Conservation (phyloP, 2,113 vertebrate genomes). For the Sphyrna mokarran region DNA sequence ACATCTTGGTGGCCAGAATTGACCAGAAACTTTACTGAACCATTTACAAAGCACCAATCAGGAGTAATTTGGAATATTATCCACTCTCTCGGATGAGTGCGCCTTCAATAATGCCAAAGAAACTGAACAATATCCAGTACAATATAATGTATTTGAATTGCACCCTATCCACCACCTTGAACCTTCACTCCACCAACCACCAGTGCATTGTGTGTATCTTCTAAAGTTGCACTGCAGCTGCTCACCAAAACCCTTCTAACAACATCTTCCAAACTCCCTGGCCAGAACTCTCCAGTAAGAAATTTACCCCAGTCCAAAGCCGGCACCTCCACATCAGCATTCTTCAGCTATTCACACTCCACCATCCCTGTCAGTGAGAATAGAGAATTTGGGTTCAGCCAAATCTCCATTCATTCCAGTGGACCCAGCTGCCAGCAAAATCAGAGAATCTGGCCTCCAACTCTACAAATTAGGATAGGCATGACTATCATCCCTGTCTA, state of each 20-base stretch:
- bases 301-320: too few species aligned
- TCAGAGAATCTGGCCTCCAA: too few species aligned
- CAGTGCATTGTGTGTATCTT: not conserved
- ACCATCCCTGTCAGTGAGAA: too few species aligned
- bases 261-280: not conserved
- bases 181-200: not conserved
- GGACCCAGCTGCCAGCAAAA: too few species aligned
- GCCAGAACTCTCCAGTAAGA: too few species aligned
- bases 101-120: not conserved
- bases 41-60: too few species aligned
- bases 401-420: too few species aligned
- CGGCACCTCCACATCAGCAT: too few species aligned
- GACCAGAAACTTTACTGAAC: not conserved
- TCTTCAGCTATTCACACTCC: too few species aligned
- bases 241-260: not conserved
- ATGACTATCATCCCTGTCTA: too few species aligned
- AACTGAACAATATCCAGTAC: not conserved
- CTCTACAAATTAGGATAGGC: not conserved
- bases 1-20: not conserved
- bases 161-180: not conserved
- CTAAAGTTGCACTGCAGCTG: not conserved
- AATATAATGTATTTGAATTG: not conserved
- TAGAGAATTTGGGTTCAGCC: too few species aligned
- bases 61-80: not conserved
- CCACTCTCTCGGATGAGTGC: not conserved